Percentiles rank a stretch among this genome's conserved stretches.
Evolutionary conservation across 2,888 invertebrate species (phyloP).

Genomic region (Ochropleura plecta): DNA sequence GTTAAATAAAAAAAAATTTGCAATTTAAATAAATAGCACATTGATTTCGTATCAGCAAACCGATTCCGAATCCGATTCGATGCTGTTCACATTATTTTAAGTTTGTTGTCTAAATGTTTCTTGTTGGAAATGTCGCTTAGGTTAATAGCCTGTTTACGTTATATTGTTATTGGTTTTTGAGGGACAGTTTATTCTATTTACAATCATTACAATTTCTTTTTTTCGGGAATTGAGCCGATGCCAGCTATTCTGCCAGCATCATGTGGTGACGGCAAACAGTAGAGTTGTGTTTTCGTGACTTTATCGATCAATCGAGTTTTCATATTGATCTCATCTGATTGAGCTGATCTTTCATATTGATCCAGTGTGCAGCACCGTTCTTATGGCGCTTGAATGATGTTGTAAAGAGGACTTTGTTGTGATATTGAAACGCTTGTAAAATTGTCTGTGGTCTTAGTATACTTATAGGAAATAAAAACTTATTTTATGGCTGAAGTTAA

Average conservation of each 20-base stretch:
- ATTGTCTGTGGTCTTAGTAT: no score
- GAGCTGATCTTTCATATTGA: not conserved
- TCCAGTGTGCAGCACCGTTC: not conserved
- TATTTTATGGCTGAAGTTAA: no score
- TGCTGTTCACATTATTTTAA: slow-evolving; percentile 31
- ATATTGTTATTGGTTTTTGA: slow-evolving; percentile 14
- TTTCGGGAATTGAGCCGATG: no score
- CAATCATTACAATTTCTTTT: not conserved
- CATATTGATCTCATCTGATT: no score
- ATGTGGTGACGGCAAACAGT: no score
- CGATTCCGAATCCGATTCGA: slow-evolving; percentile 45
- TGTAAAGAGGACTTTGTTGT: not conserved
- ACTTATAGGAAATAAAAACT: no score
- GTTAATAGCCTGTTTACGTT: not conserved
- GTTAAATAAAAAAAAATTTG: slow-evolving; percentile 56
- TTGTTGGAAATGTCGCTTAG: not conserved
- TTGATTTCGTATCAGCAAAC: slow-evolving; percentile 52
- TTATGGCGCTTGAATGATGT: not conserved
- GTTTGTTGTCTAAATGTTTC: slow-evolving; percentile 23
- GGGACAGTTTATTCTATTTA: not conserved
- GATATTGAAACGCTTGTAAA: no score
- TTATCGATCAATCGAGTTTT: not conserved
- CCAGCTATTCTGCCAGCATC: no score
- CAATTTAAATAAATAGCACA: slow-evolving; percentile 64
- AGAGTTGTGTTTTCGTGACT: not conserved